Evolutionary conservation across 2,888 invertebrate species (phyloP).

Genomic region (Salpingus planirostris): DNA sequence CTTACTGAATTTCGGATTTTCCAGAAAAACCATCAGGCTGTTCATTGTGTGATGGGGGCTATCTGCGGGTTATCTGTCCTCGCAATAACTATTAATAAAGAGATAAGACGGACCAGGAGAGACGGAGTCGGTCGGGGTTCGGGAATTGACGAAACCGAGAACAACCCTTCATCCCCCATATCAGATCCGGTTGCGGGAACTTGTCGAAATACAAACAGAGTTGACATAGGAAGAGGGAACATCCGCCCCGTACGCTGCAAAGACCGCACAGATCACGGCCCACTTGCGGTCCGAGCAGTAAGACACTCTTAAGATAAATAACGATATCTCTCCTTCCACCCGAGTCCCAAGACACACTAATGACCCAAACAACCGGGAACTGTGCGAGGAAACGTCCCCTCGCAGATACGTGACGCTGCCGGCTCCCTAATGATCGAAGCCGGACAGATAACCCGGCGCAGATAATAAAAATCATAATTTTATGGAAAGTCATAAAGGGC

Average conservation of each 20-base stretch:
- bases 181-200: constrained; percentile 36
- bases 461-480: constrained; percentile 21
- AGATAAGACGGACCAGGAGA: not conserved
- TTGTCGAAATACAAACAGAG: constrained; percentile 38
- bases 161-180: constrained; percentile 39
- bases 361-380: constrained; percentile 40
- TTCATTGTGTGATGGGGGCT: too few relatives aligned
- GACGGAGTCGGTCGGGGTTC: constrained; percentile 12
- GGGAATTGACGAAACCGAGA: constrained; percentile 33
- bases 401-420: constrained; percentile 32
- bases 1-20: too few relatives aligned
- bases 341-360: constrained; percentile 38
- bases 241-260: constrained; percentile 31
- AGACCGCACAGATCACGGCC: constrained; percentile 38
- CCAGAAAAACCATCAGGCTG: too few relatives aligned
- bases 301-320: constrained; percentile 42
- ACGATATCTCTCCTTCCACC: constrained; percentile 39
- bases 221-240: constrained; percentile 34
- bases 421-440: constrained; percentile 11
- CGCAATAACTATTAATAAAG: constrained; percentile 1
- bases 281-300: constrained; percentile 36
- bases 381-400: constrained; percentile 29
- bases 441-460: constrained; percentile 11
- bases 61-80: too few relatives aligned
- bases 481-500: constrained; percentile 9